Percentiles rank a stretch among this genome's conserved stretches.
Conservation (phyloP, 2,797 vertebrate genomes). For the Argya squamiceps region DNA sequence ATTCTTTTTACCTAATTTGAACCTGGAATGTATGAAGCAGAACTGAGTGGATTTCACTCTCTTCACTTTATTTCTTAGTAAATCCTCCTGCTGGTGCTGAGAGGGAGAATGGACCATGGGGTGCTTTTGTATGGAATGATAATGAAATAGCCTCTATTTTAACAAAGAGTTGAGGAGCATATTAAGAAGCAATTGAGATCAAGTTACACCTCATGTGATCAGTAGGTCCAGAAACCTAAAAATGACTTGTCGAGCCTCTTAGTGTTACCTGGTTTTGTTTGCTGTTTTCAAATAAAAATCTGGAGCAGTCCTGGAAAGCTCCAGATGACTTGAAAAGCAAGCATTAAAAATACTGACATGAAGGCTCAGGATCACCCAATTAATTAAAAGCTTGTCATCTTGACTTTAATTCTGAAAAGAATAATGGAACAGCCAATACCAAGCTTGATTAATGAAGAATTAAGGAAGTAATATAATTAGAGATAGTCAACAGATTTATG, state of each 20-base stretch:
- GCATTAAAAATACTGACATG: background rate
- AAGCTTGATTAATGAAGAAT: conserved; percentile 34
- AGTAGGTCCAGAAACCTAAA: background rate
- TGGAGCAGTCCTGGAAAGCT: background rate
- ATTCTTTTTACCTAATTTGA: background rate
- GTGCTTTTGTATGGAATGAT: background rate
- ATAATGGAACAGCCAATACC: conserved; percentile 2
- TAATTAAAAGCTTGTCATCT: conserved; percentile 46
- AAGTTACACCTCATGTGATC: background rate
- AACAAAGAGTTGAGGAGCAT: background rate
- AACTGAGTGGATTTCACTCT: background rate
- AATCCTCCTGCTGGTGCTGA: background rate
- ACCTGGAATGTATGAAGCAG: background rate
- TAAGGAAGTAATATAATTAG: conserved; percentile 39
- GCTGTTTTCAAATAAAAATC: background rate
- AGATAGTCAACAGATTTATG: conserved; percentile 31
- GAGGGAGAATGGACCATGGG: background rate
- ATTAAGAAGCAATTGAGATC: background rate
- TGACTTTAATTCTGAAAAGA: conserved; percentile 30
- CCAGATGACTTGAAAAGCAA: background rate
- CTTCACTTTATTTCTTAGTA: background rate
- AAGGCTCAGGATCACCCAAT: background rate
- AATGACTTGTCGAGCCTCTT: background rate
- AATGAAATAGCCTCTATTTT: background rate
- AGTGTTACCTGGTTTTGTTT: background rate